Evolutionary conservation across 2,888 invertebrate genomes (phyloP).

Genomic region (Hypercompe scribonia): DNA sequence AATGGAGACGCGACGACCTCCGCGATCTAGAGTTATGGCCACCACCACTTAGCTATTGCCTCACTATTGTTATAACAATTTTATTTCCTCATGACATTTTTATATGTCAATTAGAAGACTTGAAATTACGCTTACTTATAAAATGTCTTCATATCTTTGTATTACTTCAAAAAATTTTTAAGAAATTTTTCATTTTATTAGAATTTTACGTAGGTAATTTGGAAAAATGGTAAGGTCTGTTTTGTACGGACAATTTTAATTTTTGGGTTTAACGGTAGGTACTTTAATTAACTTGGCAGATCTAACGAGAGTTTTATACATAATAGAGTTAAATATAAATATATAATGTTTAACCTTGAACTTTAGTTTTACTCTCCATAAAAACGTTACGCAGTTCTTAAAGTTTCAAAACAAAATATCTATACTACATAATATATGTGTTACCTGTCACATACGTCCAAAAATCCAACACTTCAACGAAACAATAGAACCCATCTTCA

Average conservation of each 20-base stretch:
- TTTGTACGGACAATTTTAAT: background rate
- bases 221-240: background rate
- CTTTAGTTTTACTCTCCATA: background rate
- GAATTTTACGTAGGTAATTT: background rate
- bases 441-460: background rate
- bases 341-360: background rate
- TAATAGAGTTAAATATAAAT: too few relatives aligned
- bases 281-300: background rate
- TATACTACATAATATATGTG: background rate
- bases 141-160: background rate
- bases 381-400: background rate
- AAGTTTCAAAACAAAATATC: background rate
- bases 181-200: background rate
- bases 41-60: constrained; percentile 50
- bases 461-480: constrained; percentile 16
- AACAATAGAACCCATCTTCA: constrained; percentile 39
- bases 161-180: background rate
- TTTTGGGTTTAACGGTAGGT: too few relatives aligned
- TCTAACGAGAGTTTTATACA: background rate
- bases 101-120: background rate
- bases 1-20: constrained; percentile 45
- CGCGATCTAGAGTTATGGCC: constrained; percentile 68
- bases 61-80: constrained; percentile 16
- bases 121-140: background rate
- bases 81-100: background rate